These are phyloP conservation scores for Chrysomallon squamiferum DNA, from an alignment of 1,140 invertebrate species.

Conservation along the genomic window DNA sequence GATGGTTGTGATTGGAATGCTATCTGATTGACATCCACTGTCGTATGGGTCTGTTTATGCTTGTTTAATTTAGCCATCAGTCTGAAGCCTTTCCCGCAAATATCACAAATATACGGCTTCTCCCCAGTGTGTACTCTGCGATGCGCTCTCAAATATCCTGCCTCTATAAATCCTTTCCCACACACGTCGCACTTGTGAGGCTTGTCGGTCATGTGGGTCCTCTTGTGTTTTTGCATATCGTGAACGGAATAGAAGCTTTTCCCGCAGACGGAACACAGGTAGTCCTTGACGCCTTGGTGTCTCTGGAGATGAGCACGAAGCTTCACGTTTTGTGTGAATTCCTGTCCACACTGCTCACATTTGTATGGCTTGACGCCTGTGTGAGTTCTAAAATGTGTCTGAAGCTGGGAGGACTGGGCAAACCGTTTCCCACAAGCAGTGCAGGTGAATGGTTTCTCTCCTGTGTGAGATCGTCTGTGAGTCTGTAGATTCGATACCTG, in stretches of 20 bases:
- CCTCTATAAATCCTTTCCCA: constrained; percentile 25
- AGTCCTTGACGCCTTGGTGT: constrained; percentile 32
- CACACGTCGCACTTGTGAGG: constrained; percentile 31
- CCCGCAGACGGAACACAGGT: constrained; percentile 75
- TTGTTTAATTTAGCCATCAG: no score
- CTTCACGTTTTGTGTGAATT: constrained; percentile 88
- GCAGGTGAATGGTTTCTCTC: constrained; percentile 24
- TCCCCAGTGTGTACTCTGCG: constrained; percentile 93
- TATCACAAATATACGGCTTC: constrained; percentile 93
- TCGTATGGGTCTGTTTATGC: no score
- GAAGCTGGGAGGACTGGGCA: constrained; percentile 67
- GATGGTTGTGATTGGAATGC: no score
- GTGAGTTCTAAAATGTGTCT: constrained; percentile 72
- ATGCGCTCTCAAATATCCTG: constrained; percentile 88
- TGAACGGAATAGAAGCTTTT: constrained; percentile 71
- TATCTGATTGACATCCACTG: no score
- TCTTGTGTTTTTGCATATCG: background rate
- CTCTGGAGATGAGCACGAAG: constrained; percentile 87
- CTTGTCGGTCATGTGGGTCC: constrained; percentile 10
- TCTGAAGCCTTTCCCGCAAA: constrained; percentile 72
- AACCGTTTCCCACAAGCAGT: constrained; percentile 24
- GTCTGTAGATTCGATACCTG: constrained; percentile 20
- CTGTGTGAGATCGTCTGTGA: constrained; percentile 25
- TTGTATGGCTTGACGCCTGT: constrained; percentile 88
- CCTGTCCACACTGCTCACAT: constrained; percentile 88